phyloP scores from a whole-genome alignment of 2,888 invertebrate genomes.

The Amphipyra berbera region DNA sequence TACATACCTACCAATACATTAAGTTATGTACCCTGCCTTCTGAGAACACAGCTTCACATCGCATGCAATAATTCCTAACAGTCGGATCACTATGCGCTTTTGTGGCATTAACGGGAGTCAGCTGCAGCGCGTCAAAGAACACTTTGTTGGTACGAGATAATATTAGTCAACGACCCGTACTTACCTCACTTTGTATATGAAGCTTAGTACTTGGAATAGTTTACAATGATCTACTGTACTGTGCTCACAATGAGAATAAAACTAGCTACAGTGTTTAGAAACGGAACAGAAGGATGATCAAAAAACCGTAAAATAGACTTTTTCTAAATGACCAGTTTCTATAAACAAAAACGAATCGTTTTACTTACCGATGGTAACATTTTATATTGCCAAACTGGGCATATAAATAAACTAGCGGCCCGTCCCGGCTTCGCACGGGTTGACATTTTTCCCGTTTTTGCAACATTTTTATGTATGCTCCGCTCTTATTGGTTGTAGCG shows the following conservation, averaged over 20 bases:
- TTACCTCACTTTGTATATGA: conserved; percentile 60
- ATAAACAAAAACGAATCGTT: too few relatives aligned
- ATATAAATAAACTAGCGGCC: too few relatives aligned
- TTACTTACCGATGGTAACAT: too few relatives aligned
- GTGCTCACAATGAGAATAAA: conserved; percentile 11
- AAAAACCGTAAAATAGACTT: too few relatives aligned
- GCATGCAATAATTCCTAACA: conserved; percentile 61
- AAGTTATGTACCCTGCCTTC: conserved; percentile 8
- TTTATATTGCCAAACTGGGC: too few relatives aligned
- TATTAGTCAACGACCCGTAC: conserved; percentile 66
- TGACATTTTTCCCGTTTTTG: too few relatives aligned
- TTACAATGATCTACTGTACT: conserved; percentile 50
- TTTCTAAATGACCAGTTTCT: too few relatives aligned
- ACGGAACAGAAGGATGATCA: background rate
- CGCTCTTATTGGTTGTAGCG: too few relatives aligned
- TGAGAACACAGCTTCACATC: conserved; percentile 47
- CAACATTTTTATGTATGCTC: too few relatives aligned
- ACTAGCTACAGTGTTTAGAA: background rate
- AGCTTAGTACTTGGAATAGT: conserved; percentile 49
- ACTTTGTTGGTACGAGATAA: conserved; percentile 71
- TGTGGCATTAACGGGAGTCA: conserved; percentile 62
- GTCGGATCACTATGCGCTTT: conserved; percentile 63
- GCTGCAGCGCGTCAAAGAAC: conserved; percentile 65
- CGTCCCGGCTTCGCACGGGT: too few relatives aligned
- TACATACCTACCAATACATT: too few relatives aligned